phyloP scores from a whole-genome alignment of 2,797 vertebrate species.

The Champsocephalus esox region DNA sequence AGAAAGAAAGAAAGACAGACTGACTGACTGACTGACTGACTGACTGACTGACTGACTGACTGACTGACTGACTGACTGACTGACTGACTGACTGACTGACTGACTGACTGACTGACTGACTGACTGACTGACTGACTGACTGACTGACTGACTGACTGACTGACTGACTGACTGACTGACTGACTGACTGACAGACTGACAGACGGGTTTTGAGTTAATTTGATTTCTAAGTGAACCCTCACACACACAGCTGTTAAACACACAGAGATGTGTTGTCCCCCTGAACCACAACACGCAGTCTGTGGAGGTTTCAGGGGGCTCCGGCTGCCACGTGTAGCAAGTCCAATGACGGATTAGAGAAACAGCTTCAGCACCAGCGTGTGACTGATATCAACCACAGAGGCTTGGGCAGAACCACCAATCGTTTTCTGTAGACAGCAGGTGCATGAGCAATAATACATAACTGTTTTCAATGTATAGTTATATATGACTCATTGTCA shows the following conservation, averaged over 20 bases:
- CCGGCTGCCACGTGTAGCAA: conserved; percentile 31
- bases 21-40: too few relatives aligned
- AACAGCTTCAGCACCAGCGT: conserved; percentile 31
- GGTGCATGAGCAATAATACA: neutral
- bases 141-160: too few relatives aligned
- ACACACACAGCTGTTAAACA: conserved; percentile 9
- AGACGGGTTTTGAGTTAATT: conserved; percentile 14
- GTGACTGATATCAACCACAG: conserved; percentile 5
- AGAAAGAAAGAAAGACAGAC: too few relatives aligned
- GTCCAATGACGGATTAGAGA: conserved; percentile 53
- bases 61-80: too few relatives aligned
- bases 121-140: too few relatives aligned
- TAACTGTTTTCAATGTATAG: neutral
- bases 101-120: too few relatives aligned
- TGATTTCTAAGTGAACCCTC: conserved; percentile 14
- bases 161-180: too few relatives aligned
- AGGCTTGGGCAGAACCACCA: neutral
- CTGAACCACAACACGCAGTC: conserved; percentile 45
- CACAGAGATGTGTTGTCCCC: conserved; percentile 42
- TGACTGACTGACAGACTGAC: too few relatives aligned
- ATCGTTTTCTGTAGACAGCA: neutral
- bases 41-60: too few relatives aligned
- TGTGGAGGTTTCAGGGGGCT: conserved; percentile 38
- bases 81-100: too few relatives aligned
- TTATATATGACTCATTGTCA: neutral